phyloP scores from a whole-genome alignment of 1,140 invertebrate genomes.

The Triops longicaudatus region DNA sequence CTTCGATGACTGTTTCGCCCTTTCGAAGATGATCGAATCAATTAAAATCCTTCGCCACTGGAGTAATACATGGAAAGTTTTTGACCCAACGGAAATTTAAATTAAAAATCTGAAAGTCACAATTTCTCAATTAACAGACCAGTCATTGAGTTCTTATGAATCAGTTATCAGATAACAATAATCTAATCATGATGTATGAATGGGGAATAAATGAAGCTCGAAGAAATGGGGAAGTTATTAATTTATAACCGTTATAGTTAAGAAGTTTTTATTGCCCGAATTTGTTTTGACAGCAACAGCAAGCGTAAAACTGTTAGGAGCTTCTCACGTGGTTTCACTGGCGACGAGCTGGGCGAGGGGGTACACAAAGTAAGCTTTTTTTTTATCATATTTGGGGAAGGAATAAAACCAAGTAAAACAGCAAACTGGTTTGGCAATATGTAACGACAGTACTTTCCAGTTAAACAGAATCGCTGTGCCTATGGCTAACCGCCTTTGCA shows the following conservation, averaged over 20 bases:
- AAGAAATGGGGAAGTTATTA: too few relatives aligned
- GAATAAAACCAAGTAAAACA: constrained; percentile 1
- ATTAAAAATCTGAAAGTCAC: too few relatives aligned
- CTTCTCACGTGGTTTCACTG: not conserved
- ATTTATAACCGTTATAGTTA: not conserved
- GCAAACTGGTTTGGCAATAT: constrained; percentile 3
- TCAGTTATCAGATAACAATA: too few relatives aligned
- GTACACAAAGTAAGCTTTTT: not conserved
- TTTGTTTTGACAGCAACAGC: constrained; percentile 9
- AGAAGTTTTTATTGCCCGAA: constrained; percentile 4
- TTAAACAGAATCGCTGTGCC: not conserved
- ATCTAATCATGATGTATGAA: too few relatives aligned
- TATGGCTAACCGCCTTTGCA: not conserved
- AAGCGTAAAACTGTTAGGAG: constrained; percentile 2
- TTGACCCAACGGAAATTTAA: too few relatives aligned
- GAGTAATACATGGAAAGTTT: too few relatives aligned
- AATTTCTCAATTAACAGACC: too few relatives aligned
- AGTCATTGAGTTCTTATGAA: too few relatives aligned
- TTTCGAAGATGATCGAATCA: too few relatives aligned
- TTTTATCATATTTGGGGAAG: not conserved
- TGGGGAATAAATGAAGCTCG: too few relatives aligned
- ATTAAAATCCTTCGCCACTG: too few relatives aligned
- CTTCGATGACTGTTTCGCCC: too few relatives aligned
- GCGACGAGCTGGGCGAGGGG: not conserved
- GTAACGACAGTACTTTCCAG: not conserved